Base-by-base conservation (phyloP, 2,113 vertebrate genomes). In the Psettodes erumei region DNA sequence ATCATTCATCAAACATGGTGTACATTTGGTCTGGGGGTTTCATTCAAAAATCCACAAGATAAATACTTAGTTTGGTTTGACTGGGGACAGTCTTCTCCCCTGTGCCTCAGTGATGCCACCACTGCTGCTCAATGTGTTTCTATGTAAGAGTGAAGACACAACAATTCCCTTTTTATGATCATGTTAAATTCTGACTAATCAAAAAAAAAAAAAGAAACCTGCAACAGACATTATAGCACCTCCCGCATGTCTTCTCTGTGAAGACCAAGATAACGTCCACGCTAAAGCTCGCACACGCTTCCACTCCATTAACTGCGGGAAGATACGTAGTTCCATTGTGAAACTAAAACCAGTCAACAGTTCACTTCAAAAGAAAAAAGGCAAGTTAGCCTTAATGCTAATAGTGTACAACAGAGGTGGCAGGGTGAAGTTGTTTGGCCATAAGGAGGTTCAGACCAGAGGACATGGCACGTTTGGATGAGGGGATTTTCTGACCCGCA, bases 161-260 rank as follows among this genome's bases (percentile, higher is more conserved):
- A 72, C 27, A 55, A 72, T 77, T 93, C 92, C 91, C 93, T 90
- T 93, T 94, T 93, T 85, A 75, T 82, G 45, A 90, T 81, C 66
- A 79, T 88, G 37, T 84, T 86, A 85, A 88, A 90, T 81, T 86
- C 61, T 83, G 85, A 83, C 79, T 60, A 79, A 77, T 19, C 7
- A 32, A 5, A 37, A 61, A 54, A 72, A 16, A 18, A 56, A 40
- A 38, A 1, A 79, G 81, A 43, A 88, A 60, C 27, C 54, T n/a
- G n/a, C n/a, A 70, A 53, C 69, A 69, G 51, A 81, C 87, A 82
- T 84, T 77, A 55, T 74, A 70, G 68, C 81, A 86, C 60, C 86
- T 71, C 66, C 47, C 37, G 51, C 58, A 48, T 16, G 18, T 72
- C 59, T 43, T 69, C 50, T 66, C 56, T 67, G 56, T 73, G 8